These are phyloP conservation scores for Ornithoptera priamus DNA, from an alignment of 2,888 invertebrate species.

Conservation along the genomic window DNA sequence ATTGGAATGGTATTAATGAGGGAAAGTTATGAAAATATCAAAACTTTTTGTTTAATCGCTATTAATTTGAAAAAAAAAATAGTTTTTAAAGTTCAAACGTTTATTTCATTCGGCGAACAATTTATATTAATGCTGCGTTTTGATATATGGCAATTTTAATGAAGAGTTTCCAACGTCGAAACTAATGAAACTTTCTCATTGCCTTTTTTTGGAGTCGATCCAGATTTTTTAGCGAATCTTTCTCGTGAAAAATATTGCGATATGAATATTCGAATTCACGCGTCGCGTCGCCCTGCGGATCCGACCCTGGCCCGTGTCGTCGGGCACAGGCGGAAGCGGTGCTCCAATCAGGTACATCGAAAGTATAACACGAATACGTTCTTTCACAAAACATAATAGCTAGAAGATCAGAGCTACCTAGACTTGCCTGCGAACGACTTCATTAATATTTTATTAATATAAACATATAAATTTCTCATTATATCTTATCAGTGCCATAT, in stretches of 20 bases:
- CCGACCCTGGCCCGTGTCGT: slow-evolving; percentile 34
- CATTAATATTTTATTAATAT: too few species aligned
- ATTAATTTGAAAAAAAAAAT: too few species aligned
- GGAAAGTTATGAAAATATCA: too few species aligned
- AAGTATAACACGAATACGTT: too few species aligned
- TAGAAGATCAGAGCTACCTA: too few species aligned
- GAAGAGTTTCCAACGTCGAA: slow-evolving; percentile 36
- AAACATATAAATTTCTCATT: too few species aligned
- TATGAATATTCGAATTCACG: slow-evolving; percentile 72
- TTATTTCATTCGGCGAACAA: slow-evolving; percentile 13
- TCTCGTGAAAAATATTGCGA: slow-evolving; percentile 51
- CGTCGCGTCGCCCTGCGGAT: slow-evolving; percentile 60
- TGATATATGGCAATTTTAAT: slow-evolving; percentile 57
- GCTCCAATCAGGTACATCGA: too few species aligned
- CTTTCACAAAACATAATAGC: too few species aligned
- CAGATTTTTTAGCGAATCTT: slow-evolving; percentile 64
- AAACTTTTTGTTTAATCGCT: too few species aligned
- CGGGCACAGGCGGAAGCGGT: slow-evolving; percentile 37
- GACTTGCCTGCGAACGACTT: too few species aligned
- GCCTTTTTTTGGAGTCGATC: slow-evolving; percentile 56
- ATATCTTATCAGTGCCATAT: too few species aligned
- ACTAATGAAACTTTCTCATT: slow-evolving; percentile 47
- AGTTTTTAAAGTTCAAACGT: background rate
- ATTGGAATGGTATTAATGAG: too few species aligned
- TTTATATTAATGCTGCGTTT: slow-evolving; percentile 32